Evolutionary conservation across 2,888 invertebrate species (phyloP).

Genomic region (Bursaphelenchus okinawaensis): DNA sequence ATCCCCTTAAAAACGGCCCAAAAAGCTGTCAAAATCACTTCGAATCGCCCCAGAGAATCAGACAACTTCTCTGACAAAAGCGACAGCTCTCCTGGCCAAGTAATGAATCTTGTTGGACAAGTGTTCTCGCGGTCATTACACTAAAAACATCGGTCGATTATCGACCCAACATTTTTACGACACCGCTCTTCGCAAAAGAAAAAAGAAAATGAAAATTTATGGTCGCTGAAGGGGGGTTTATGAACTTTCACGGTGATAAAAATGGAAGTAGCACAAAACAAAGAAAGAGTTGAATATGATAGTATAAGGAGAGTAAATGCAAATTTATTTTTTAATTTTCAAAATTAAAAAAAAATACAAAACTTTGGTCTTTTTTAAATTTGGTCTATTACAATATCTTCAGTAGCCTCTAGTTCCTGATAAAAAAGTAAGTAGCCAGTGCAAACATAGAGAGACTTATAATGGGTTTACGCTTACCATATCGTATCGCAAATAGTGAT

Average conservation of each 20-base stretch:
- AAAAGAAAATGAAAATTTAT: not conserved
- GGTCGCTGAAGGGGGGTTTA: not conserved
- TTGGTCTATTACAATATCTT: too few relatives aligned
- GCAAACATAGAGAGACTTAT: too few relatives aligned
- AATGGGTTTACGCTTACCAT: too few relatives aligned
- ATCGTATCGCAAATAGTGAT: too few relatives aligned
- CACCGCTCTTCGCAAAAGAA: not conserved
- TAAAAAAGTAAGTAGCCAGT: too few relatives aligned
- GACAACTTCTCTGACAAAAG: not conserved
- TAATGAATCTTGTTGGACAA: not conserved
- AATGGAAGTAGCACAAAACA: too few relatives aligned
- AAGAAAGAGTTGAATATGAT: too few relatives aligned
- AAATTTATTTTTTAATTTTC: too few relatives aligned
- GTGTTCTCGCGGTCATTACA: not conserved
- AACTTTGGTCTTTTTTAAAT: too few relatives aligned
- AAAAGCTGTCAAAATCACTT: not conserved
- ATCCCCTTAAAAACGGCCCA: not conserved
- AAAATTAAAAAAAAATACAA: too few relatives aligned
- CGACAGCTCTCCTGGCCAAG: not conserved
- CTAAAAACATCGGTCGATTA: not conserved
- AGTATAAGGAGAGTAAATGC: too few relatives aligned
- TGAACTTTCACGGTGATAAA: not conserved
- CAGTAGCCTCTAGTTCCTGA: too few relatives aligned
- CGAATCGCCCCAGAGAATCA: not conserved
- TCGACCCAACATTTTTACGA: not conserved